Evolutionary conservation across 2,113 vertebrate species (phyloP).

Genomic region (Psittacara wagleri): DNA sequence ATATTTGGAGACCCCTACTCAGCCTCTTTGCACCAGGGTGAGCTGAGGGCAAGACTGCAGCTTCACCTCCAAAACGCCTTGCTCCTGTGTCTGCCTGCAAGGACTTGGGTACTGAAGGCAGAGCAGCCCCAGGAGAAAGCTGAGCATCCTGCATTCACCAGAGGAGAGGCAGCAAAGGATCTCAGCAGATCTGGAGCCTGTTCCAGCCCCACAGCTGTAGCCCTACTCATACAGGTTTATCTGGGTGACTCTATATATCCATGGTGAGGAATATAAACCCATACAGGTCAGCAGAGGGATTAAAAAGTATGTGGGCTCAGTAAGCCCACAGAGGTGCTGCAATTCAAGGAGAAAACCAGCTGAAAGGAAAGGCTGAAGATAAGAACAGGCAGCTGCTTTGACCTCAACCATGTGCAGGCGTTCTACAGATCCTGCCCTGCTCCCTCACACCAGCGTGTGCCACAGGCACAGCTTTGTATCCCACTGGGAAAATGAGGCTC

Average conservation of each 20-base stretch:
- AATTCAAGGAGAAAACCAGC: neutral
- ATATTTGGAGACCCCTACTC: neutral
- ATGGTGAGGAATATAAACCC: neutral
- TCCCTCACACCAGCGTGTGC: neutral
- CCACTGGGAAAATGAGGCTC: neutral
- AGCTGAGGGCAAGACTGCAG: neutral
- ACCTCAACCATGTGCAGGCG: accelerated
- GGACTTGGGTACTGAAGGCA: neutral
- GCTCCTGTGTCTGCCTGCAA: neutral
- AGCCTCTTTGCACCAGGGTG: neutral
- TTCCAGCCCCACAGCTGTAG: neutral
- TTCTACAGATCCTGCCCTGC: neutral
- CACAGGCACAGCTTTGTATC: neutral
- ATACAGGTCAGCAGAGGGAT: neutral
- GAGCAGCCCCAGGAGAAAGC: neutral
- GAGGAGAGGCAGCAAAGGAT: neutral
- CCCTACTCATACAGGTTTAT: neutral
- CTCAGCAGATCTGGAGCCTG: neutral
- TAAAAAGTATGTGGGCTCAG: neutral
- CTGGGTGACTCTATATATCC: no score
- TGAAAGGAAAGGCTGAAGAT: neutral
- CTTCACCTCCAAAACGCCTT: neutral
- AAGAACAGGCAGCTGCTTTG: neutral
- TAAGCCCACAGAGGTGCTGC: neutral
- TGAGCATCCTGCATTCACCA: accelerated